phyloP scores from a whole-genome alignment of 2,113 vertebrate genomes.

The Montifringilla adamsi region DNA sequence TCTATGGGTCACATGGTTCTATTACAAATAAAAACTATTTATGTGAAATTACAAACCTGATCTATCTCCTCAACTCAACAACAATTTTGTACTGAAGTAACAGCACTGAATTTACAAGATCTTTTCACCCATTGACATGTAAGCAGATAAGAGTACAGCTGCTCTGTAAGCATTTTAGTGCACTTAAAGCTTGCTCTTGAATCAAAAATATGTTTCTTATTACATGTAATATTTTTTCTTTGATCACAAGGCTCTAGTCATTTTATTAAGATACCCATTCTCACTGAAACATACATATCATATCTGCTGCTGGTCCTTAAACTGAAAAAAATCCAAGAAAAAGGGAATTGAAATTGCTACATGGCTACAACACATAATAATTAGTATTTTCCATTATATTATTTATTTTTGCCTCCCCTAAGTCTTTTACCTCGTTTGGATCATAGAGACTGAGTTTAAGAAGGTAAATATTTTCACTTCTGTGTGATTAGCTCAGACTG shows the following conservation, averaged over 20 bases:
- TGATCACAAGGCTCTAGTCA: neutral
- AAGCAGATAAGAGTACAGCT: neutral
- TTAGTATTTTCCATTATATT: neutral
- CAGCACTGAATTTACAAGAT: rapidly evolving
- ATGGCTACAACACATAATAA: neutral
- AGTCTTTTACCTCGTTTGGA: neutral
- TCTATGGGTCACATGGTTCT: neutral
- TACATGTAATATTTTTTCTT: neutral
- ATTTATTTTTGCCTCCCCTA: neutral
- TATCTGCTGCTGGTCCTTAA: neutral
- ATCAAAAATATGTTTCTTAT: neutral
- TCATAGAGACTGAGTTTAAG: neutral
- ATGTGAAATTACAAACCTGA: neutral
- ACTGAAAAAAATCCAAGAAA: neutral
- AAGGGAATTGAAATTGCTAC: neutral
- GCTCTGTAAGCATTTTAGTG: neutral
- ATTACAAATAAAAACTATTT: conserved; percentile 48
- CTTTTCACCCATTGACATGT: neutral
- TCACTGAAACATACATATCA: neutral
- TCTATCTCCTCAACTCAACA: neutral
- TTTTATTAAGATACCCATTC: neutral
- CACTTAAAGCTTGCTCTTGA: neutral
- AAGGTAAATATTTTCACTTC: conserved; percentile 18
- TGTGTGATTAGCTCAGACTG: neutral
- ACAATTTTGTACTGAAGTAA: neutral